phyloP scores from a whole-genome alignment of 2,888 invertebrate species.

The Eutolmus rufibarbis region DNA sequence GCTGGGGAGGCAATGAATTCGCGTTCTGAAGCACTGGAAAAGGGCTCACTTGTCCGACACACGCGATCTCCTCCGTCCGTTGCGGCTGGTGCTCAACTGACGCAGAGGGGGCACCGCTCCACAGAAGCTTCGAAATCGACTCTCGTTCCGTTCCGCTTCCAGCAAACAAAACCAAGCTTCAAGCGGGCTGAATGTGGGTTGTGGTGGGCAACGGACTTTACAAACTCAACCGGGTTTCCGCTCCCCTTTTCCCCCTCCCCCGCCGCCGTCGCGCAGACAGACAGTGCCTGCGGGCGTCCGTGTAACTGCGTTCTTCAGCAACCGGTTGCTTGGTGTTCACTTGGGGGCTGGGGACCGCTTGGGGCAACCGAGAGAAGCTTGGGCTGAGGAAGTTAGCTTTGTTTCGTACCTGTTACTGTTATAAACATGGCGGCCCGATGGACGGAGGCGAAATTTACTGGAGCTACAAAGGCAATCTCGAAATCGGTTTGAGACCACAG shows the following conservation, averaged over 20 bases:
- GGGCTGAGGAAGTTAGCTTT: background rate
- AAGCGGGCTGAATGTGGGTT: background rate
- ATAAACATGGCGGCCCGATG: background rate
- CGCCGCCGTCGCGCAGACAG: background rate
- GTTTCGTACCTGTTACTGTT: background rate
- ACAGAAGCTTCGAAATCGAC: background rate
- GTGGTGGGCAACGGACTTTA: slow-evolving; percentile 1
- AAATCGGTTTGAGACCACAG: too few species aligned
- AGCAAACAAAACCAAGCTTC: background rate
- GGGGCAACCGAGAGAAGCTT: background rate
- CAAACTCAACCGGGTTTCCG: background rate
- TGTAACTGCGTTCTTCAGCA: background rate
- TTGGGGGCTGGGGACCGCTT: background rate
- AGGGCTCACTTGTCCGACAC: background rate
- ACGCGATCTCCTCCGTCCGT: background rate
- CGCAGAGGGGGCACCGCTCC: background rate
- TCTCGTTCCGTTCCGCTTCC: background rate
- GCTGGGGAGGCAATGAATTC: background rate
- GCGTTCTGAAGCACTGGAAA: background rate
- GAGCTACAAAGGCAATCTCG: too few species aligned
- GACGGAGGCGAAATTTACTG: background rate
- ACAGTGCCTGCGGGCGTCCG: background rate
- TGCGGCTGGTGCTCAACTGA: background rate
- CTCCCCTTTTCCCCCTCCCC: background rate
- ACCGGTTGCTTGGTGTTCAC: background rate